phyloP scores from a whole-genome alignment of 1,140 invertebrate species.

The Drosophila littoralis region DNA sequence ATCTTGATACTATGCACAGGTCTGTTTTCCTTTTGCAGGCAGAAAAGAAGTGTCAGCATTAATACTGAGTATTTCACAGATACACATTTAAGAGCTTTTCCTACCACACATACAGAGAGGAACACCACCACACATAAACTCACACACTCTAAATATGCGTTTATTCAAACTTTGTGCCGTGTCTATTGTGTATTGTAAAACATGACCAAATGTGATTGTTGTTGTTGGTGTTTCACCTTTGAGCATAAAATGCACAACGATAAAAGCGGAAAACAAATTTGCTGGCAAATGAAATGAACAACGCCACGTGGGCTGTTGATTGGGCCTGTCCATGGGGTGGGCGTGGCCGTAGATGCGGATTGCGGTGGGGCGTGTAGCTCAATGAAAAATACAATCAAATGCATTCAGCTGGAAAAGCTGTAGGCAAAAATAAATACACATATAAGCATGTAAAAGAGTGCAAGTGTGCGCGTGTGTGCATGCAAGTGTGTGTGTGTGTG shows the following conservation, averaged over 20 bases:
- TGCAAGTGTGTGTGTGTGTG: slow-evolving; percentile 10
- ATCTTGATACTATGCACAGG: too few species aligned
- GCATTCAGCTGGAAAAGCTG: slow-evolving; percentile 78
- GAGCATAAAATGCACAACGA: slow-evolving; percentile 55
- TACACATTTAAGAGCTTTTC: background rate
- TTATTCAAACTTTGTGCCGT: slow-evolving; percentile 4
- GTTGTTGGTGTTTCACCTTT: slow-evolving; percentile 65
- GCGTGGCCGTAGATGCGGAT: slow-evolving; percentile 31
- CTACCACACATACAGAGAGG: background rate
- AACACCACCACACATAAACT: background rate
- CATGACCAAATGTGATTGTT: slow-evolving; percentile 36
- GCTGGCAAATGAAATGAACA: slow-evolving; percentile 67
- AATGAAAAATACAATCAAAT: slow-evolving; percentile 79
- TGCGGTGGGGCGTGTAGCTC: slow-evolving; percentile 42
- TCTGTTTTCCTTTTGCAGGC: too few species aligned
- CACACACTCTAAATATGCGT: background rate
- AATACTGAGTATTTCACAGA: background rate
- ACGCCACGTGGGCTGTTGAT: slow-evolving; percentile 43
- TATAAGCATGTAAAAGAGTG: slow-evolving; percentile 20
- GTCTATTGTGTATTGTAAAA: slow-evolving; percentile 26
- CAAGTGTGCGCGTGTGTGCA: background rate
- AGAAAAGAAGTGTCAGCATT: too few species aligned
- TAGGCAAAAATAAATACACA: slow-evolving; percentile 79
- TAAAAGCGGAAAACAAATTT: slow-evolving; percentile 64
- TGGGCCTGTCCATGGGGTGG: slow-evolving; percentile 20